Conservation (phyloP, 1,140 invertebrate species). For the Rhynchophorus ferrugineus region DNA sequence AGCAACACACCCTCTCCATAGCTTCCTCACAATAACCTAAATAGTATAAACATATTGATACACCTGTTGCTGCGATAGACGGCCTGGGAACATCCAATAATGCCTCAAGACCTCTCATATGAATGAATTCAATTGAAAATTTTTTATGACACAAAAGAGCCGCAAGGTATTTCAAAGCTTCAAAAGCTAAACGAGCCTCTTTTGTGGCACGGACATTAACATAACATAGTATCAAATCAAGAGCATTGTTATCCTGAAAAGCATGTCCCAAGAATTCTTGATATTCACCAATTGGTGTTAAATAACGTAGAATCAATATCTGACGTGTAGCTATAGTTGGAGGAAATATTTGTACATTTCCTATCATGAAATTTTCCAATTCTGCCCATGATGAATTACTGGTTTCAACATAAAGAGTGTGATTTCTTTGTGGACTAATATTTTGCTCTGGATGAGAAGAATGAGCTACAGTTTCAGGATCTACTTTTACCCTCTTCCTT, state of each 20-base stretch:
- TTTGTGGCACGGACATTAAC: constrained; percentile 82
- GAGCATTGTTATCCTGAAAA: constrained; percentile 69
- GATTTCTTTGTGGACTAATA: constrained; percentile 1
- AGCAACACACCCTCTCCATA: constrained; percentile 87
- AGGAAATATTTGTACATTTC: constrained; percentile 74
- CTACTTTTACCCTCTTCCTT: constrained; percentile 12
- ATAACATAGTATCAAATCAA: constrained; percentile 83
- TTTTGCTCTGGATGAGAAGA: background rate
- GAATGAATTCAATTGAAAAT: constrained; percentile 92
- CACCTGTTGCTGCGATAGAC: constrained; percentile 90
- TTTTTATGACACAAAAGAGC: constrained; percentile 94
- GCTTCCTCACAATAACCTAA: constrained; percentile 95
- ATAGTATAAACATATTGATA: constrained; percentile 94
- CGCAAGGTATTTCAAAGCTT: constrained; percentile 88
- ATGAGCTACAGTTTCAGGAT: background rate
- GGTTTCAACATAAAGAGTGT: constrained; percentile 34
- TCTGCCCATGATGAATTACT: constrained; percentile 85
- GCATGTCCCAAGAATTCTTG: constrained; percentile 91
- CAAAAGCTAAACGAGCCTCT: constrained; percentile 89
- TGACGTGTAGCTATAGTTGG: constrained; percentile 79
- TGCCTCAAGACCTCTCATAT: constrained; percentile 73
- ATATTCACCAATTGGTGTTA: constrained; percentile 93
- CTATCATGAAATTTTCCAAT: constrained; percentile 80
- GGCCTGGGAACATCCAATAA: constrained; percentile 83
- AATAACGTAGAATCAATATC: constrained; percentile 84